Evolutionary conservation across 2,797 vertebrate species (phyloP), one percentile per base, ranked within the genome.

Genomic region (Saxicola maurus): DNA sequence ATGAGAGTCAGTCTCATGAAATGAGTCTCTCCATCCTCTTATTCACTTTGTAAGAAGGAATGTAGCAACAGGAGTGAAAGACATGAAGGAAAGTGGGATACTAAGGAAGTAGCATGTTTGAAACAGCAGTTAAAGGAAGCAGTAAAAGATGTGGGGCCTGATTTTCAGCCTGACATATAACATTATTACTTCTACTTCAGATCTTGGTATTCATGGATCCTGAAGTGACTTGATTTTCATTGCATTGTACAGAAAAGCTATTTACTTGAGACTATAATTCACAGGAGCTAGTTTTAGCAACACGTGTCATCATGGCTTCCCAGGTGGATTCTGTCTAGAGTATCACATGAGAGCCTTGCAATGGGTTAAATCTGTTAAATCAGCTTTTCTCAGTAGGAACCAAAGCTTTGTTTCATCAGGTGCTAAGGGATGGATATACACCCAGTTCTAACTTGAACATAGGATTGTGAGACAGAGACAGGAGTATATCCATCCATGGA

Each of bases 91-190:
- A 0, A 1, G 11, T 17, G 56, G 16, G 10, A 59, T 52, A 23
- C 17, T 65, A 59, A 75, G 17, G 38, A 87, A 48, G 24, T 3
- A 78, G 7, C 1, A 3, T 2, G 0, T 35, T 56, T 79, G 64
- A 89, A 72, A 57, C 2, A 37, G 27, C 0, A 0, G 10, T 46
- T 35, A 59, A 49, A 55, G 3, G 37, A 76, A 82, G 0, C 7
- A 51, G 25, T 20, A 31, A 60, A 71, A 81, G 9, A 25, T 14
- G 10, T 4, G 45, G 9, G 18, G 13, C 13, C 27, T 79, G 64
- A 62, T 76, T 87, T 85, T 66, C 56, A 59, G 10, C 8, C 40
- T 42, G 49, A 9, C 18, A 9, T 11, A 2, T n/a, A 51, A 31
- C 3, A 11, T 9, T 69, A 23, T 65, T 62, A 25, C 13, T 35